Conservation (phyloP, 2,797 vertebrate species). For the Threskiornis aethiopicus region DNA sequence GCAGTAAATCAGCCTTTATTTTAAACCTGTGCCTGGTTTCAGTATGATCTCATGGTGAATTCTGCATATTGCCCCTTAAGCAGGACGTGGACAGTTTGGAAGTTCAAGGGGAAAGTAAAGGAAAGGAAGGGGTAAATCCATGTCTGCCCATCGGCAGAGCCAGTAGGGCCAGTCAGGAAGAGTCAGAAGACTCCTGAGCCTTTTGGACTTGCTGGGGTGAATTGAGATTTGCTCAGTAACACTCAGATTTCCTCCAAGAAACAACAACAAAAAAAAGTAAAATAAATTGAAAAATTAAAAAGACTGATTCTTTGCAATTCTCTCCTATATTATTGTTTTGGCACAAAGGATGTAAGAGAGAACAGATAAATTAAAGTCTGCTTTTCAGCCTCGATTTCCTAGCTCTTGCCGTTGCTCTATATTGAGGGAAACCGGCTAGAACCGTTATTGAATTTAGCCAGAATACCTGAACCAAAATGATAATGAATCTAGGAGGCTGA, state of each 20-base stretch:
- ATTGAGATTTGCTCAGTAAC: neutral
- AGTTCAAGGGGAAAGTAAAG: neutral
- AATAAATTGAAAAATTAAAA: neutral
- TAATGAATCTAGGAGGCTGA: neutral
- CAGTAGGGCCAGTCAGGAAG: neutral
- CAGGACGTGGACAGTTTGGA: neutral
- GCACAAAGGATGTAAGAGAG: neutral
- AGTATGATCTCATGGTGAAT: neutral
- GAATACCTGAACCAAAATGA: neutral
- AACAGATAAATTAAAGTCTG: neutral
- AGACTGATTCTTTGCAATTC: neutral
- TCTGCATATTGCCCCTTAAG: neutral
- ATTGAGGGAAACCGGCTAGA: accelerated
- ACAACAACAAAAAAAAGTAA: neutral
- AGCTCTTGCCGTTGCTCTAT: neutral
- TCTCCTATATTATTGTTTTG: neutral
- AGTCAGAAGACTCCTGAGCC: neutral
- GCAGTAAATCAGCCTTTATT: neutral
- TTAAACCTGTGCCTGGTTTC: neutral
- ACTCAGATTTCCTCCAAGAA: neutral
- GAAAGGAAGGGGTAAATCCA: neutral
- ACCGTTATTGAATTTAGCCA: neutral
- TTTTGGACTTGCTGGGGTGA: neutral
- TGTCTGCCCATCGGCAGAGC: neutral
- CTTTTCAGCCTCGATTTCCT: neutral